Conservation (phyloP, 2,888 invertebrate genomes). For the Graphium colonna region DNA sequence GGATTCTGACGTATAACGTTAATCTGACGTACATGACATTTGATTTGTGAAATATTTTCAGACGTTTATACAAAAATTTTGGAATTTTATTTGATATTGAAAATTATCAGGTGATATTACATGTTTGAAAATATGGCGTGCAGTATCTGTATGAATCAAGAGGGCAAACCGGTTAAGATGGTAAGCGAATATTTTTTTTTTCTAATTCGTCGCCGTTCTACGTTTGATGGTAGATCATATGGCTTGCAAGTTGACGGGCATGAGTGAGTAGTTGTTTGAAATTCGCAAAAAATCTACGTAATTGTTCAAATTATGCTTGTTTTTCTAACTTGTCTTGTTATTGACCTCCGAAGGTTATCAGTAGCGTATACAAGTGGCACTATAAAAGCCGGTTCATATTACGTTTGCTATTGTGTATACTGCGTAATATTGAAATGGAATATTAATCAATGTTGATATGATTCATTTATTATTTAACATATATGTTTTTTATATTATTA, state of each 20-base stretch:
- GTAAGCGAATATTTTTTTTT: conserved; percentile 39
- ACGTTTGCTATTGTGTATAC: not conserved
- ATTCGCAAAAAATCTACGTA: too few species aligned
- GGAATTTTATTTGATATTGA: conserved; percentile 15
- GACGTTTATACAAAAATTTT: conserved; percentile 2
- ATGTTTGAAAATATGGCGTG: conserved; percentile 48
- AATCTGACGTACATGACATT: not conserved
- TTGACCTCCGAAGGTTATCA: not conserved
- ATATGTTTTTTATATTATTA: too few species aligned
- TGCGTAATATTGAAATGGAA: not conserved
- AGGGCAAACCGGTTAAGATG: conserved; percentile 50
- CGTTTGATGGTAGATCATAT: conserved; percentile 2
- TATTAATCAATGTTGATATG: too few species aligned
- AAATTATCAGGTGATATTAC: conserved; percentile 25
- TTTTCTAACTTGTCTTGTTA: not conserved
- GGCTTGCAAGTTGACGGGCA: not conserved
- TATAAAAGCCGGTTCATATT: not conserved
- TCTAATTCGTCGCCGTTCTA: not conserved
- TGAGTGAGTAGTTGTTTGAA: not conserved
- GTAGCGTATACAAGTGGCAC: not conserved
- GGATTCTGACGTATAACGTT: conserved; percentile 17
- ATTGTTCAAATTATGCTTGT: too few species aligned
- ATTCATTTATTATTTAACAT: too few species aligned
- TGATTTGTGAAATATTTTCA: not conserved
- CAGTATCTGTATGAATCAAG: conserved; percentile 46